Base-by-base conservation (phyloP, 2,113 vertebrate species). In the Myodes glareolus region DNA sequence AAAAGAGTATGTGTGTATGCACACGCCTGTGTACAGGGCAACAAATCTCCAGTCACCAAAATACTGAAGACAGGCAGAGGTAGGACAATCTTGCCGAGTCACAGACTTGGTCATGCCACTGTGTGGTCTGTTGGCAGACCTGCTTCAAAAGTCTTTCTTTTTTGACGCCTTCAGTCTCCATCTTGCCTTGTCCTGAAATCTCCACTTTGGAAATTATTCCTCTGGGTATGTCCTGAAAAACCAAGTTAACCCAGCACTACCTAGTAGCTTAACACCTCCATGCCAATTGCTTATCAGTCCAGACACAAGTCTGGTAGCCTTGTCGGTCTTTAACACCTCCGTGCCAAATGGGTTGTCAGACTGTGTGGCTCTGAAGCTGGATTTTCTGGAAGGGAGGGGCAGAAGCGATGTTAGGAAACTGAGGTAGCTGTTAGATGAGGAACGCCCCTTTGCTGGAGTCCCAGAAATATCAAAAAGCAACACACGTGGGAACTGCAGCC, bases 171-270 rank as follows among this genome's bases (percentile, higher is more conserved):
- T 61, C 52, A 39, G 36, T 82, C 70, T 92, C 65, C 70, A 90
- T 88, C 67, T 73, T 75, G 88, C 75, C 52, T 68, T 67, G 45
- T 58, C 50, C 77, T 52, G 21, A 90, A 91, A 92, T 85, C 65
- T 91, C 77, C 76, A 92, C 16, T 27, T 82, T 94, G 70, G 63
- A 50, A 93, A 85, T 82, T 88, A 92, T 70, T 95, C 70, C 55
- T 90, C 31, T 45, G 33, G 47, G 25, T 45, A 61, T 45, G 25
- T 63, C 76, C 58, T 85, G 42, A 84, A 90, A 84, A n/a, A 65
- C 55, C 90, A 94, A 93, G 72, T 94, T 92, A 92, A 92, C 23
- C 4, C 5, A 58, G 33, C 45, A 33, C 42, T 75, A 65, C 88
- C 50, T 47, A 55, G 39, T 55, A 73, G 45, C 19, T 61, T 94